Evolutionary conservation across 2,797 vertebrate species (phyloP), one percentile per base, ranked within the genome.

Genomic region (Sebastes baramenuke): DNA sequence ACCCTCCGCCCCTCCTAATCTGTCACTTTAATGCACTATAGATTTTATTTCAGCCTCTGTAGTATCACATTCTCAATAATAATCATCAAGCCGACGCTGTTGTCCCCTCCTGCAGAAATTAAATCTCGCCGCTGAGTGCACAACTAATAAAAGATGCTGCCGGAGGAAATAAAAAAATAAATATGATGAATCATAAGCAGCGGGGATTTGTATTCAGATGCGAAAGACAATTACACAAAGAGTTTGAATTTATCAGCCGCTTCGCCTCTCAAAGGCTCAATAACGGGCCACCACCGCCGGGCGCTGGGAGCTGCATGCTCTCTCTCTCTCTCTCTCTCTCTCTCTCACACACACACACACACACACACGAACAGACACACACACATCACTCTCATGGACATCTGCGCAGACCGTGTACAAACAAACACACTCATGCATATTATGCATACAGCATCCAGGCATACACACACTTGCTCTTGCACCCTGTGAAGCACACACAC

Each of bases 1-100:
- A 97, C 96, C 96, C 95, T 95, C 95, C 96, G 94, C 96, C 96
- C 94, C 95, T 96, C 96, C 96, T 97, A 97, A 97, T 99, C 97
- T 98, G 97, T 98, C 97, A 98, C 97, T 98, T 98, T 99, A 99
- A 98, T 98, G 97, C 96, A 96, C 96, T 99, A 98, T 98, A 97
- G 97, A 98, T 98, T 99, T 98, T 97, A 97, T 97, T 98, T 98
- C 96, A 97, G 95, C 96, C 93, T 94, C 95, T 97, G 97, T 96
- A 96, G 95, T 97, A 97, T 98, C 96, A 96, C 96, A 96, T 96
- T 96, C 97, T 98, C 97, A 97, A 97, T 98, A 99, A 99, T 97
- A 97, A 97, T 98, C 97, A 99, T 99, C 97, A 98, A 97, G 88
- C 96, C 95, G 95, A 95, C 93, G 96, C 96, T 97, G 97, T 97